Conservation (phyloP, 2,113 vertebrate genomes). For the Hystrix brachyura region DNA sequence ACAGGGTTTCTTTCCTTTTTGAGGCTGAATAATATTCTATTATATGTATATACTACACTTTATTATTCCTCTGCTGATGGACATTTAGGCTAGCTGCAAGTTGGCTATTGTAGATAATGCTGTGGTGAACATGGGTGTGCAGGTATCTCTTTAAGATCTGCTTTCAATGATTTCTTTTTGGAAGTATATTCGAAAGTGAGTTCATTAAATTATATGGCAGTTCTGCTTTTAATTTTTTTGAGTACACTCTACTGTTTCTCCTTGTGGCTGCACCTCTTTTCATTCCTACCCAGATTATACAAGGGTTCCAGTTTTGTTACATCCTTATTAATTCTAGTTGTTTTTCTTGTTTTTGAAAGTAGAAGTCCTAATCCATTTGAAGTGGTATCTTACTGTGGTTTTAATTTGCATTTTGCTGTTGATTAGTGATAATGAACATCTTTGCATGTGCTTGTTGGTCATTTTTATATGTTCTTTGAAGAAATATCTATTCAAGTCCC, state of each 20-base stretch:
- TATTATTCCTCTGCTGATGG: background rate
- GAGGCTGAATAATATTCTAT: background rate
- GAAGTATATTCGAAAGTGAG: background rate
- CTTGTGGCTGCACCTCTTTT: background rate
- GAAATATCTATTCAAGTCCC: background rate
- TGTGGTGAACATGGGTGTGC: background rate
- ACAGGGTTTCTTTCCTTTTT: background rate
- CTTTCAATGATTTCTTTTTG: background rate
- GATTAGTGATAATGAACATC: constrained; percentile 3
- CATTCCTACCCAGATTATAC: background rate
- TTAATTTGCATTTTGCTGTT: constrained; percentile 19
- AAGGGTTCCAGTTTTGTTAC: background rate
- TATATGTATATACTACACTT: background rate
- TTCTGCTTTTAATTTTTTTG: background rate
- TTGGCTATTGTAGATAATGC: background rate
- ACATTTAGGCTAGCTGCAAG: background rate
- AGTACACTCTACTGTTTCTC: background rate
- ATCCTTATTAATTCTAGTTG: background rate
- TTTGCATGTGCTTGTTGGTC: background rate
- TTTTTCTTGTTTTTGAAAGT: constrained; percentile 26
- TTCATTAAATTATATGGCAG: no score
- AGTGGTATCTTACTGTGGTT: background rate
- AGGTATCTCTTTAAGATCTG: background rate
- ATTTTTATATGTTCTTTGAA: background rate
- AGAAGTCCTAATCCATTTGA: background rate